Conservation (phyloP, 2,113 vertebrate genomes). For the Pterophyllum scalare region DNA sequence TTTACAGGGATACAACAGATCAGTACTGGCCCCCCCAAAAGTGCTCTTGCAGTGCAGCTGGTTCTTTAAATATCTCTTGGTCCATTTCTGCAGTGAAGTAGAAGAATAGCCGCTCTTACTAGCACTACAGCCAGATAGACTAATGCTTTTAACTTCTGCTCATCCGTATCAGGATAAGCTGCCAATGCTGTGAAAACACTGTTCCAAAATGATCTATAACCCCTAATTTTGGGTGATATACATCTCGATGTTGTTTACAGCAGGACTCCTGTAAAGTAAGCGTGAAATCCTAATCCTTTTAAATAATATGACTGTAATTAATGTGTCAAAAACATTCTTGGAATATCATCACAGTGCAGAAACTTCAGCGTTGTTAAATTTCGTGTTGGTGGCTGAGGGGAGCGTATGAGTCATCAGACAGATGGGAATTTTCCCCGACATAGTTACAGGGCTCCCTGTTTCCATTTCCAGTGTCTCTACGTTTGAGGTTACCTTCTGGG, state of each 20-base stretch:
- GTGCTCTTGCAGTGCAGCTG: neutral
- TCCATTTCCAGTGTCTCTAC: constrained; percentile 49
- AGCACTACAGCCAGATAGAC: neutral
- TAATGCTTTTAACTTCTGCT: neutral
- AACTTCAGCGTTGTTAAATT: constrained; percentile 28
- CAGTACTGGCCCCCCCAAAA: accelerated
- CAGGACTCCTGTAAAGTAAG: neutral
- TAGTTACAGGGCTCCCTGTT: constrained; percentile 61
- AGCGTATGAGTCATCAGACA: constrained; percentile 75
- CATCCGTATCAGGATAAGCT: neutral
- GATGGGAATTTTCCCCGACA: constrained; percentile 68
- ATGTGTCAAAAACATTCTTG: neutral
- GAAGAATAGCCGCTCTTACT: neutral
- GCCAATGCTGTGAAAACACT: neutral
- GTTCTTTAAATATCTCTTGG: neutral
- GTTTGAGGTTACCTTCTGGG: constrained; percentile 51
- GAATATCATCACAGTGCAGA: constrained; percentile 25
- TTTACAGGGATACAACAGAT: neutral
- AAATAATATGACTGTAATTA: neutral
- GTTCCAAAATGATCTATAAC: neutral
- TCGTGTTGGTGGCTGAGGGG: constrained; percentile 50
- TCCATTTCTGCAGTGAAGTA: neutral
- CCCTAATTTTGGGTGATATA: no score
- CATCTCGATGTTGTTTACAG: neutral
- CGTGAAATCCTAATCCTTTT: neutral